Base-by-base conservation (phyloP, 1,140 invertebrate species). In the Chionoecetes opilio region DNA sequence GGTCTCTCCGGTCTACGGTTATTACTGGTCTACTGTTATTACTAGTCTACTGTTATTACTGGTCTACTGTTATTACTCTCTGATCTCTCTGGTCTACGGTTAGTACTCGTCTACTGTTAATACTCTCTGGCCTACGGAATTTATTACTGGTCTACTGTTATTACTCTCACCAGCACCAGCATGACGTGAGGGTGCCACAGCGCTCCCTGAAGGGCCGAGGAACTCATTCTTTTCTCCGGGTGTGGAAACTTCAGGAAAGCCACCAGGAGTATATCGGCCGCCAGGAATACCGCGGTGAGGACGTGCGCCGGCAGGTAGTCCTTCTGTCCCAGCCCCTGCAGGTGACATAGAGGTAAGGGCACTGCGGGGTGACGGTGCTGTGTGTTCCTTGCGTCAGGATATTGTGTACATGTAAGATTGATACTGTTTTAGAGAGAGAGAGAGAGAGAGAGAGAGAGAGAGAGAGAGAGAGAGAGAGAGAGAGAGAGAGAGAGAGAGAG, bases 261-360 rank as follows among this genome's bases (percentile, higher is more conserved):
- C 46, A 95, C 90, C 82, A 95, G 37, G 46, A 87, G 9, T 82
- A 95, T 21, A 46, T 95, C 94, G 1, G 35, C 35, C 35, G 53
- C 38, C 41, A 95, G 46, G 94, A 95, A 95, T 32, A 88, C 91
- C 11, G 46, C 90, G 6, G 91, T 91, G 5, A 95, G 14, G 34
- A 92, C n/a, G 90, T 95, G 91, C 0, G 85, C 94, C 0, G 94
- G 94, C 82, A 32, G 86, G 90, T 95, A 95, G 90, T 95, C 94
- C 84, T 91, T 84, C 41, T 86, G 5, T 21, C 1, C 26, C 35
- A 17, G 11, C 2, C 86, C 46, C 93, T 94, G 89, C 14, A 31
- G 35, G 75, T 9, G n/a, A 32, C 31, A 32, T 63, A 41, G 14
- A 6, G 6, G n/a, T 9, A 38, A 38, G 38, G 38, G 38, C 38